Conservation (phyloP, 1,140 invertebrate species). For the Tachypleus tridentatus region DNA sequence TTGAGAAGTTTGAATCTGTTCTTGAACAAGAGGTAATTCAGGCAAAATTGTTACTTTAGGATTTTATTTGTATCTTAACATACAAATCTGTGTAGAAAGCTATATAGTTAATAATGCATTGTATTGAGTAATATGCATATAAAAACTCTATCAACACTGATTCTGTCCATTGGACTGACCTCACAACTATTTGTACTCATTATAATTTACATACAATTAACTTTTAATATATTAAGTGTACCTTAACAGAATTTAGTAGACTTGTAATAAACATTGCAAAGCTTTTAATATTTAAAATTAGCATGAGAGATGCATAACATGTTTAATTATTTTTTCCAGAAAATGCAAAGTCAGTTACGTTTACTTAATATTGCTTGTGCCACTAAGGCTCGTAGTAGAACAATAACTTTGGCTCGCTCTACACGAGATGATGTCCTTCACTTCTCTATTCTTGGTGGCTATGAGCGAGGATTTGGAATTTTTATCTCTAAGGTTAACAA, state of each 20-base stretch:
- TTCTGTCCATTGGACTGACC: not conserved
- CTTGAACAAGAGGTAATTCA: conserved; percentile 55
- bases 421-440: conserved; percentile 74
- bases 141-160: not conserved
- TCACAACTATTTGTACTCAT: not conserved
- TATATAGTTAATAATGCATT: not conserved
- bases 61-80: conserved; percentile 3
- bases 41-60: conserved; percentile 1
- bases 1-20: conserved; percentile 81
- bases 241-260: not conserved
- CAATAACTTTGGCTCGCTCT: conserved; percentile 77
- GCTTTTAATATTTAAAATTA: conserved; percentile 8
- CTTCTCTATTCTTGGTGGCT: conserved; percentile 88
- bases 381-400: conserved; percentile 83
- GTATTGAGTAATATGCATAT: not conserved
- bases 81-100: not conserved
- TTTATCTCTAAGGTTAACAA: conserved; percentile 91
- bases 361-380: conserved; percentile 92
- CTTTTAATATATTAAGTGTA: too few relatives aligned
- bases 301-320: not conserved
- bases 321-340: conserved; percentile 11
- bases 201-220: not conserved
- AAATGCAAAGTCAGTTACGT: conserved; percentile 40
- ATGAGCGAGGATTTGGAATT: conserved; percentile 78
- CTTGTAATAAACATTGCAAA: not conserved